phyloP scores from a whole-genome alignment of 2,113 vertebrate species.

The Helogale parvula region DNA sequence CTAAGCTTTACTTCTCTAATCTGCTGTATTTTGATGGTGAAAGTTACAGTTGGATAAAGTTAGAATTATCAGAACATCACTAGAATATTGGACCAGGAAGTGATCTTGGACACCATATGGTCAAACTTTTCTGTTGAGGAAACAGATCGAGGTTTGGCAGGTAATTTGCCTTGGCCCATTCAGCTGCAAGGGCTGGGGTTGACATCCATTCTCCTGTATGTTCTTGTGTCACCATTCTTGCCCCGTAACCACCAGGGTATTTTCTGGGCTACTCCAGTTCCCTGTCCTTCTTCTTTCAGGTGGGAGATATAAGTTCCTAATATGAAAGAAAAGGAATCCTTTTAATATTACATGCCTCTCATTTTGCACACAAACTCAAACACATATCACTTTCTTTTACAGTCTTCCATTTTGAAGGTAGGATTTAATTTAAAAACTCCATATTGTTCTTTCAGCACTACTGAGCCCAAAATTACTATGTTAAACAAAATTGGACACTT shows the following conservation, averaged over 20 bases:
- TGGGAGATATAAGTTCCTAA: not conserved
- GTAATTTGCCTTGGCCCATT: not conserved
- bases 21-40: not conserved
- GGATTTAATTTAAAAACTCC: not conserved
- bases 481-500: not conserved
- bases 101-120: not conserved
- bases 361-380: not conserved
- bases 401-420: not conserved
- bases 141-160: not conserved
- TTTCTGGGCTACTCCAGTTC: not conserved
- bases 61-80: not conserved
- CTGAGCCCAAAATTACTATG: not conserved
- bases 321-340: not conserved
- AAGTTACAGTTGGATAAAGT: not conserved
- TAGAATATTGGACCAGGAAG: not conserved
- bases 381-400: not conserved
- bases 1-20: not conserved
- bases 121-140: not conserved
- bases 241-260: not conserved
- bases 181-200: not conserved
- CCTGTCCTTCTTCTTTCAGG: not conserved
- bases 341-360: not conserved
- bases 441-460: not conserved
- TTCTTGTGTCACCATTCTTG: not conserved
- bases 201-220: not conserved